Evolutionary conservation across 2,888 invertebrate species (phyloP), one percentile per base, ranked within the genome.

Genomic region (Cryptus armator): DNA sequence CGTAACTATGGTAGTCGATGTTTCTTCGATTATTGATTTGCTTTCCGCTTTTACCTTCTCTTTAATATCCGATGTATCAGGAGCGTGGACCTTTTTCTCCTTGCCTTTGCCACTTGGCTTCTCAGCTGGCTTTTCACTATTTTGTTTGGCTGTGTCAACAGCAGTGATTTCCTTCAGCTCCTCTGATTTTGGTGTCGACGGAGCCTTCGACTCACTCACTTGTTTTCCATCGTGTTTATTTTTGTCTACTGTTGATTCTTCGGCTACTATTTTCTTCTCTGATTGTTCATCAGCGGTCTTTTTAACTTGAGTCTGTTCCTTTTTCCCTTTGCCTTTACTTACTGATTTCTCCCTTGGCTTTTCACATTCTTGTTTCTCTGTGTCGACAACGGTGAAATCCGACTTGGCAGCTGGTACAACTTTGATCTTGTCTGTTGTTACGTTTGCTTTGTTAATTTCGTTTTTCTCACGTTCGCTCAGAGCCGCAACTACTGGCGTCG

Each of bases 231-330:
- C 24, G n/a, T 70, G 43, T 72, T 76, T 46, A 59, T 16, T 62
- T 48, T 62, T 46, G 46, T 68, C 71, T 10, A 16, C 14, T 3
- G 48, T 14, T 12, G 43, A 37, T 46, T 72, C 48, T 62, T 51
- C 46, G 1, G 1, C 32, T 37, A 14, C 44, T 24, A 56, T 43
- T 16, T 87, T 87, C 87, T 90, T 88, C 92, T 92, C 75, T 78
- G 86, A 64, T 67, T 70, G 46, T 94, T 66, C 74, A 24, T 24
- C 67, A 91, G 91, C 9, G 68, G 76, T 84, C 87, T 84, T 37
- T 12, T 10, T 59, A 4, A 24, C 46, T 68, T 62, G 19, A 51
- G 76, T 86, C 32, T 51, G 56, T 43, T 80, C 79, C 37, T 84
- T 86, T 29, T 82, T 86, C 71, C 81, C 87, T 0, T 86, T 83